Conservation (phyloP, 2,113 vertebrate genomes). For the Gopherus evgoodei region DNA sequence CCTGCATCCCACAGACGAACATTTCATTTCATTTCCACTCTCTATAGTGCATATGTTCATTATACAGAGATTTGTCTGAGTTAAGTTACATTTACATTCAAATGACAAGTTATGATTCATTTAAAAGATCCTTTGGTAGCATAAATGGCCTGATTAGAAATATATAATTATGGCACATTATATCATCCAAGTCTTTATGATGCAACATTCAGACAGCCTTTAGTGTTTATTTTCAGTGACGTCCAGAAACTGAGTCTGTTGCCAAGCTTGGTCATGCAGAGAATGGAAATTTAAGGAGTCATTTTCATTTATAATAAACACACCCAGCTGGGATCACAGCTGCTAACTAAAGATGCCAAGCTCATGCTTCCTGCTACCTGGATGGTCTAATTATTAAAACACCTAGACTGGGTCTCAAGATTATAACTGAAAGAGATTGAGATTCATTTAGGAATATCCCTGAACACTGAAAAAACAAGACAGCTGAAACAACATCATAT, state of each 20-base stretch:
- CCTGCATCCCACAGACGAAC: slow-evolving; percentile 42
- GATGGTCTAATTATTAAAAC: slow-evolving; percentile 73
- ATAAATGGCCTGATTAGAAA: slow-evolving; percentile 72
- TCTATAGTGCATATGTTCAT: not conserved
- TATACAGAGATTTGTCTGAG: slow-evolving; percentile 60
- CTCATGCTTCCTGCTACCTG: slow-evolving; percentile 71
- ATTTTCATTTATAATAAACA: slow-evolving; percentile 79
- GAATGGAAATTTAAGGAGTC: slow-evolving; percentile 75
- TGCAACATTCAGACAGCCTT: slow-evolving; percentile 56
- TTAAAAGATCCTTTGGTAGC: slow-evolving; percentile 68
- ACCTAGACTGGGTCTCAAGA: slow-evolving; percentile 60
- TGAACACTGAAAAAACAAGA: not conserved
- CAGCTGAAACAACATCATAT: slow-evolving; percentile 10
- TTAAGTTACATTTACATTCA: slow-evolving; percentile 72
- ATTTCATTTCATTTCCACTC: slow-evolving; percentile 55
- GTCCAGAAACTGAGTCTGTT: slow-evolving; percentile 63
- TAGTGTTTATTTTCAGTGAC: slow-evolving; percentile 64
- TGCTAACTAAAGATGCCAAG: slow-evolving; percentile 73
- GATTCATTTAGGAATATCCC: not conserved
- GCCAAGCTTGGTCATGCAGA: slow-evolving; percentile 70
- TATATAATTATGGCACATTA: slow-evolving; percentile 61
- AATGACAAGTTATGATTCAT: slow-evolving; percentile 60
- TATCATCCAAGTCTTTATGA: slow-evolving; percentile 60
- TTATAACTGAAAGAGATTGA: slow-evolving; percentile 29
- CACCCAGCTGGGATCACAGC: slow-evolving; percentile 80